Conservation (phyloP, 2,113 vertebrate species). For the Aythya baeri region DNA sequence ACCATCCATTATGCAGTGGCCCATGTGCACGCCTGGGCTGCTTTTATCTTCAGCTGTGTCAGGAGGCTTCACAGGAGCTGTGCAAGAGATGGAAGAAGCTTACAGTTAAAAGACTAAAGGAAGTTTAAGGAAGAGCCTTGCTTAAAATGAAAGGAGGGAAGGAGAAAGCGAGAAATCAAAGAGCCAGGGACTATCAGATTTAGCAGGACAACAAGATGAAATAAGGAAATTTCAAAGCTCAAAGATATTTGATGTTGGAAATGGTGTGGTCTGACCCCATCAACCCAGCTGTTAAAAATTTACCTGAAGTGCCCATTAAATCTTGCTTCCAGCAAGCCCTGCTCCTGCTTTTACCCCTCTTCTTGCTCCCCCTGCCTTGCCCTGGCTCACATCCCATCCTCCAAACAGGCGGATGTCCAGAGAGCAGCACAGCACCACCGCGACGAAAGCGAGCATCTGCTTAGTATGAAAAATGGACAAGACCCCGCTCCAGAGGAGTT, state of each 20-base stretch:
- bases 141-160: not conserved
- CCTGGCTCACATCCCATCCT: not conserved
- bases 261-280: not conserved
- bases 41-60: constrained; percentile 1
- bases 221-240: constrained; percentile 24
- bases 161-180: not conserved
- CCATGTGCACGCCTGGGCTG: not conserved
- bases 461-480: not conserved
- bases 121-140: not conserved
- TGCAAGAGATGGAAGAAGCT: constrained; percentile 24
- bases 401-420: not conserved
- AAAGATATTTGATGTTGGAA: not conserved
- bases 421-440: not conserved
- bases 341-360: not conserved
- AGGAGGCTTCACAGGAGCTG: not conserved
- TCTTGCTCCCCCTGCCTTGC: not conserved
- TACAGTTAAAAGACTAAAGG: constrained; percentile 7
- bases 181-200: not conserved
- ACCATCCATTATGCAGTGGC: constrained; percentile 37
- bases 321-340: not conserved
- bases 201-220: constrained; percentile 16
- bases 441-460: not conserved
- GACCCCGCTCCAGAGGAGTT: not conserved
- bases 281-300: constrained; percentile 20
- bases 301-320: not conserved